Evolutionary conservation across 1,140 invertebrate genomes (phyloP).

Genomic region (Eupeodes corollae): DNA sequence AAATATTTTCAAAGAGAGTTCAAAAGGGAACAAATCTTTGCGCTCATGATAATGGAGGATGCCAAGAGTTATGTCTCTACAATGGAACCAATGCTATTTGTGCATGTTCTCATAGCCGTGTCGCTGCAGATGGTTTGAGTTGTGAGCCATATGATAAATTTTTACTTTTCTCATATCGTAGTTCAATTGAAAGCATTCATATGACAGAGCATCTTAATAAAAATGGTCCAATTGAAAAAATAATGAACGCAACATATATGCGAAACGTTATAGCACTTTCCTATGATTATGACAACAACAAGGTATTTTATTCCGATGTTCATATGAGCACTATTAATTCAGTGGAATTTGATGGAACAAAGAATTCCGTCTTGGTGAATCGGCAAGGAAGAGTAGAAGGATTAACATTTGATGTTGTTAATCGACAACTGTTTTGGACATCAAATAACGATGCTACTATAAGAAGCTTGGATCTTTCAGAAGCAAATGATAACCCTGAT

Average conservation of each 20-base stretch:
- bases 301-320: slow-evolving; percentile 80
- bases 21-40: slow-evolving; percentile 57
- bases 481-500: slow-evolving; percentile 26
- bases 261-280: slow-evolving; percentile 75
- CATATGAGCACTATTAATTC: slow-evolving; percentile 70
- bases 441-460: slow-evolving; percentile 70
- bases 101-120: slow-evolving; percentile 61
- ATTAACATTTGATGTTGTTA: slow-evolving; percentile 56
- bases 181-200: slow-evolving; percentile 64
- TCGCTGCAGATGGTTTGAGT: slow-evolving; percentile 47
- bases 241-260: slow-evolving; percentile 53
- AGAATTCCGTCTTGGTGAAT: slow-evolving; percentile 56
- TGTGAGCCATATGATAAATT: slow-evolving; percentile 66
- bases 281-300: slow-evolving; percentile 58
- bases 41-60: slow-evolving; percentile 59
- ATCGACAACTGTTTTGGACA: slow-evolving; percentile 71
- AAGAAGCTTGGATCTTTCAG: slow-evolving; percentile 45
- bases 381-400: slow-evolving; percentile 74
- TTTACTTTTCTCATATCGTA: slow-evolving; percentile 61
- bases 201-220: slow-evolving; percentile 55
- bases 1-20: slow-evolving; percentile 44
- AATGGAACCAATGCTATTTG: slow-evolving; percentile 55
- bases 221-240: slow-evolving; percentile 64
- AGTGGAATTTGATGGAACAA: slow-evolving; percentile 71
- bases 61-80: slow-evolving; percentile 68